A percentile compares a stretch with the other conserved stretches of the same genome.
These are phyloP conservation scores for Cephus pulcher DNA, from an alignment of 2,888 invertebrate genomes.

Conservation along the genomic window DNA sequence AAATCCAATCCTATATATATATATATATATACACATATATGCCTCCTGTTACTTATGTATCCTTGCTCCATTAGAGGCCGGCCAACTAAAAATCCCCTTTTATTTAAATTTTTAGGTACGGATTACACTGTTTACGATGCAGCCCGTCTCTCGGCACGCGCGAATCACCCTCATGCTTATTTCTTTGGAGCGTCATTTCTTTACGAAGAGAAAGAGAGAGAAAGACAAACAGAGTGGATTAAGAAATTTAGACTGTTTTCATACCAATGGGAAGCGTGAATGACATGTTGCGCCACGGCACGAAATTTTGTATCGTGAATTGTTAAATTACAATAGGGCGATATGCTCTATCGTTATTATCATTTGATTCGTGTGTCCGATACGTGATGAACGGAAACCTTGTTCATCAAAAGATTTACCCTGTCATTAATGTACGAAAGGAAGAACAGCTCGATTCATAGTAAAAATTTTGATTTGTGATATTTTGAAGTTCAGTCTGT, in stretches of 20 bases:
- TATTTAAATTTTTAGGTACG: conserved; percentile 65
- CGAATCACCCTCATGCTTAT: conserved; percentile 47
- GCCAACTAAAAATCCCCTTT: conserved; percentile 58
- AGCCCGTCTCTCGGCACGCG: conserved; percentile 62
- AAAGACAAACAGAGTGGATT: background rate
- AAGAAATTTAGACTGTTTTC: background rate
- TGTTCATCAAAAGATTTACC: background rate
- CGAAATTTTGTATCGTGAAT: background rate
- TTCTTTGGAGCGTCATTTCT: conserved; percentile 44
- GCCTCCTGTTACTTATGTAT: background rate
- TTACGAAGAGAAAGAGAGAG: background rate
- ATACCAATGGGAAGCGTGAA: conserved; percentile 10
- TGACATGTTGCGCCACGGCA: background rate
- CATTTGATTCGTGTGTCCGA: background rate
- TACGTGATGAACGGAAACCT: too few relatives aligned
- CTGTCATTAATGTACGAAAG: background rate
- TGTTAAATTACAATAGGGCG: background rate
- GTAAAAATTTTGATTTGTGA: background rate
- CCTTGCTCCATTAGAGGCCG: conserved; percentile 51
- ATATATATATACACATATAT: background rate
- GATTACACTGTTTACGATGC: conserved; percentile 58
- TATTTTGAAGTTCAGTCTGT: background rate
- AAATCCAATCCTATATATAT: background rate
- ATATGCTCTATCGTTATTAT: background rate
- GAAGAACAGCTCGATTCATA: background rate